Evolutionary conservation across 1,140 invertebrate genomes (phyloP), one percentile per base, ranked within the genome.

Genomic region (Tetramorium parvispinum): DNA sequence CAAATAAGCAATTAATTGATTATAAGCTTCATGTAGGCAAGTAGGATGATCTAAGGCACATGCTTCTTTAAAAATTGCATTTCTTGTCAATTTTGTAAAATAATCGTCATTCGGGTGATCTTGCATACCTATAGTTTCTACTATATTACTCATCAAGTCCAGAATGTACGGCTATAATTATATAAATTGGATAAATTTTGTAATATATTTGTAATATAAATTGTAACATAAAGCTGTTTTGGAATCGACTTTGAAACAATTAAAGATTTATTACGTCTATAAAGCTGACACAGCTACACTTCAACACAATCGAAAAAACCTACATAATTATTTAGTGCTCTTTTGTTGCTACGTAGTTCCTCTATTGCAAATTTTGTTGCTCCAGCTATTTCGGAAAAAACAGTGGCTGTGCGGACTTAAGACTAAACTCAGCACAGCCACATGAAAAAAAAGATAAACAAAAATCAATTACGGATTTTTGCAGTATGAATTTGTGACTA

Each of bases 131-230:
- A 92, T 55, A 43, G 87, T 86, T 8, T 91, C 70, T 5, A 91
- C 77, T 1, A 93, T 27, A 59, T 88, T 87, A 4, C 87, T 83
- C 82, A 93, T 92, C 0, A 92, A 57, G 7, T 43, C 68, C 2
- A 91, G 66, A 13, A 91, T 10, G 18, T 91, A 92, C 37, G 86
- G 77, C 92, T 93, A 49, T 1, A 85, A 71, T 24, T 24, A 82
- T 43, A 77, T 63, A 46, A 40, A 24, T 76, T 77, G 18, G 7
- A 77, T 77, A 2, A 65, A 37, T 49, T 53, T 66, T 16, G 6
- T 51, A 24, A 43, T 59, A 43, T 61, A 46, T 55, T 55, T 11
- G 1, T n/a, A 71, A 2, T 43, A 43, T 27, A 77, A 46, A 75
- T 21, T 40, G 1, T 55, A 73, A 37, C n/a, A 2, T 24, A 10